These are phyloP conservation scores for Ceriagrion tenellum DNA, from an alignment of 2,888 invertebrate species.

Conservation along the genomic window DNA sequence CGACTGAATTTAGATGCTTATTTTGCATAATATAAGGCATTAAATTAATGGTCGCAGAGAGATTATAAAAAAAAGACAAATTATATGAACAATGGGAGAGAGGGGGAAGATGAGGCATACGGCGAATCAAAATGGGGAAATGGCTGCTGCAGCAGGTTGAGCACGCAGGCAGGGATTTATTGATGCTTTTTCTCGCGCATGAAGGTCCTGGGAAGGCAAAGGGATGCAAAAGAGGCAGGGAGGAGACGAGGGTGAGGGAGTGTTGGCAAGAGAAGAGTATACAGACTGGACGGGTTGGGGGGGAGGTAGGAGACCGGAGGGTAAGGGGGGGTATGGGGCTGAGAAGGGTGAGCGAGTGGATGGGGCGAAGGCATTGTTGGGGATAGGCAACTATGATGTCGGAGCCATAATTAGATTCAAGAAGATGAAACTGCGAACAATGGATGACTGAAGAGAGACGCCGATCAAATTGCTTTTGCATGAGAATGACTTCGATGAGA, in stretches of 20 bases:
- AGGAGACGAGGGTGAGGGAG: no score
- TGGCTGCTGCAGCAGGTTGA: not conserved
- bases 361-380: conserved; percentile 37
- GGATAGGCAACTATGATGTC: conserved; percentile 35
- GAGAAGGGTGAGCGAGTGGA: not conserved
- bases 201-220: not conserved
- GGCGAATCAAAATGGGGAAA: not conserved
- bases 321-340: not conserved
- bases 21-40: not conserved
- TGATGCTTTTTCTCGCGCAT: not conserved
- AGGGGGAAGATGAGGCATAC: no score
- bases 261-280: no score
- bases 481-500: conserved; percentile 56
- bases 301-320: no score
- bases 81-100: conserved; percentile 35
- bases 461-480: conserved; percentile 67
- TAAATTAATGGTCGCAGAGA: conserved; percentile 26
- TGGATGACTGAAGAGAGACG: conserved; percentile 52
- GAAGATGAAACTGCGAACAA: conserved; percentile 67
- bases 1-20: conserved; percentile 53
- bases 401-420: conserved; percentile 64
- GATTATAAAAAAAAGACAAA: not conserved
- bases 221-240: not conserved
- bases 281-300: no score
- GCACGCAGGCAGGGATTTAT: not conserved